Percentiles rank a stretch among this genome's conserved stretches.
These are phyloP conservation scores for Engraulis encrasicolus DNA, from an alignment of 2,113 vertebrate species.

Conservation along the genomic window DNA sequence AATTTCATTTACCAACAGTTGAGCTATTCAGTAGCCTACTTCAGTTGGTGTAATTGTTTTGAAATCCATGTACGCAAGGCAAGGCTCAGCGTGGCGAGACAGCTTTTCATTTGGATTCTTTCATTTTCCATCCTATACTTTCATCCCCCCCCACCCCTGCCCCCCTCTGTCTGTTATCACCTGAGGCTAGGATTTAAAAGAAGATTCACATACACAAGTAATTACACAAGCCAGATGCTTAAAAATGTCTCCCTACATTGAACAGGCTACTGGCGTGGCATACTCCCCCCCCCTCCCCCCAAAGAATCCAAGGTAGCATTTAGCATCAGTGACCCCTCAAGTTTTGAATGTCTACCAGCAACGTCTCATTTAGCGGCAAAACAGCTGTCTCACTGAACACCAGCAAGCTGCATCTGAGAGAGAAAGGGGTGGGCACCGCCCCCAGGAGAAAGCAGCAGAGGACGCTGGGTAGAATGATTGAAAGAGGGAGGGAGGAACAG, in stretches of 20 bases:
- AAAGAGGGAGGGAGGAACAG: constrained; percentile 9
- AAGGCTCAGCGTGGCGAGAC: neutral
- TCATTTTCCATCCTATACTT: no score
- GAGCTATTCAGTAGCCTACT: neutral
- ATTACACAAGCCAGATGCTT: neutral
- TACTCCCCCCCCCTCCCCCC: no score
- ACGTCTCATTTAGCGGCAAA: neutral
- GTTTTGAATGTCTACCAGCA: neutral
- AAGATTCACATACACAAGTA: neutral
- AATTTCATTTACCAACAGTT: neutral
- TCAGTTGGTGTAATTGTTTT: neutral
- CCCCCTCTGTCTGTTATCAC: neutral
- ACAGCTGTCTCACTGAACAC: neutral
- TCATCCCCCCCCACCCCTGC: neutral
- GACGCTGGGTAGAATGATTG: neutral
- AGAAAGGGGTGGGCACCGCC: neutral
- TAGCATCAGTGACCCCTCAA: neutral
- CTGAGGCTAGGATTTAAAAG: neutral
- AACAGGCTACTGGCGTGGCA: neutral
- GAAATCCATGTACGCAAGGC: neutral
- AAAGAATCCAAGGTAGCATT: neutral
- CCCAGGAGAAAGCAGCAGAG: neutral
- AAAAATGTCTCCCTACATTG: neutral
- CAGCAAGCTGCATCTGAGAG: neutral
- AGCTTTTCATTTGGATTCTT: neutral